Evolutionary conservation across 2,797 vertebrate species (phyloP), one percentile per base, ranked within the genome.

Genomic region (Gambelia wislizenii): DNA sequence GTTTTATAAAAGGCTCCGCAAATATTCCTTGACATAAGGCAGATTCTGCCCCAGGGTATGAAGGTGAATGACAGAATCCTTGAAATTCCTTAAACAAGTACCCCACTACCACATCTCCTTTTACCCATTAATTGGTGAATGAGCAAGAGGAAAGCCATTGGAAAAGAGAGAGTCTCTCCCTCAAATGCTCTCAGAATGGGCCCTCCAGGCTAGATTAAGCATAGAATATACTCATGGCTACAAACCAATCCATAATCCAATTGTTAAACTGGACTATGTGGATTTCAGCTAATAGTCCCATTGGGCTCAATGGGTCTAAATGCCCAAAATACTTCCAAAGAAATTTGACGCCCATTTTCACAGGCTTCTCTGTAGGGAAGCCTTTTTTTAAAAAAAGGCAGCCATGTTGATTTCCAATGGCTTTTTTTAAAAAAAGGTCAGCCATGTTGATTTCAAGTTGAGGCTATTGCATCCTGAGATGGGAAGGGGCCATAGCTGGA

Each of bases 141-240:
- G 42, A 89, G 61, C 49, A 69, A 69, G 36, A 69, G 49, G n/a
- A 61, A 89, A 78, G 30, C 81, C 80, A 61, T 52, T 33, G 20
- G 8, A 8, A 49, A 25, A 64, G 18, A 52, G 39, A 61, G 0
- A 18, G 33, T n/a, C 33, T 33, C 33, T 10, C 33, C 27, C n/a
- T 54, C 14, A 42, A 56, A 25, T 20, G 20, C 36, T 39, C 33
- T 75, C 72, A 77, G 18, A 67, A 84, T 67, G 72, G 72, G 4
- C 47, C 56, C 36, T 47, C 20, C 18, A 22, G 64, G 64, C 49
- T 22, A 30, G 42, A 36, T 86, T 27, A 86, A 69, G 30, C 39
- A 67, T 47, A 64, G 39, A 76, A 85, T n/a, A 67, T 64, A 20
- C 52, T 49, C 36, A 64, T 6, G 25, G n/a, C 72, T 36, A 9